Conservation (phyloP, 2,797 vertebrate genomes). For the Cygnus olor region DNA sequence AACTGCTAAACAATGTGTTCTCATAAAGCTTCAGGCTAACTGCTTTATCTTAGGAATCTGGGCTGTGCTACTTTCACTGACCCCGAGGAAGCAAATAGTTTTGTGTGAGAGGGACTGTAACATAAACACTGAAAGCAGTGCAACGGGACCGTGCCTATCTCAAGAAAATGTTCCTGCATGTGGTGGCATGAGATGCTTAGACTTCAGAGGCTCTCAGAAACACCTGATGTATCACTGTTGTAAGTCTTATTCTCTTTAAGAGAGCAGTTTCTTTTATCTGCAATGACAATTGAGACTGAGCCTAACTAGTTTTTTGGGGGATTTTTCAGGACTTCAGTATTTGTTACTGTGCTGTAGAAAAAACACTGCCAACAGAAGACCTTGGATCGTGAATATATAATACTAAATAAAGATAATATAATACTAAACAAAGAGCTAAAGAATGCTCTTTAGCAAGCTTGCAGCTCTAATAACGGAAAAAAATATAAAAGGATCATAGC, state of each 20-base stretch:
- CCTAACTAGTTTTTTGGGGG: background rate
- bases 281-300: background rate
- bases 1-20: background rate
- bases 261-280: background rate
- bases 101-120: background rate
- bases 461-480: background rate
- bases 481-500: background rate
- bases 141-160: background rate
- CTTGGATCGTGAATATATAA: background rate
- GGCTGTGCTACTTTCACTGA: background rate
- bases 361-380: background rate
- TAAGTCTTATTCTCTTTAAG: background rate
- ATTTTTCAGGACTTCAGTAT: background rate
- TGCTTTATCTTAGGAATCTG: background rate
- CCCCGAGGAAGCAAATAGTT: background rate
- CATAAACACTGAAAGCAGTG: background rate
- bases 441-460: background rate
- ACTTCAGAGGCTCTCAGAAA: background rate
- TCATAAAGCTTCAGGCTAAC: background rate
- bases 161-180: background rate
- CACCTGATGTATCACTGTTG: background rate
- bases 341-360: background rate
- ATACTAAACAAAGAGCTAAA: background rate
- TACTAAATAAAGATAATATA: too few species aligned
- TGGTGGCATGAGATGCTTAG: background rate